Percentiles rank a stretch among this genome's conserved stretches.
Evolutionary conservation across 2,113 vertebrate species (phyloP).

Genomic region (Odocoileus virginianus): DNA sequence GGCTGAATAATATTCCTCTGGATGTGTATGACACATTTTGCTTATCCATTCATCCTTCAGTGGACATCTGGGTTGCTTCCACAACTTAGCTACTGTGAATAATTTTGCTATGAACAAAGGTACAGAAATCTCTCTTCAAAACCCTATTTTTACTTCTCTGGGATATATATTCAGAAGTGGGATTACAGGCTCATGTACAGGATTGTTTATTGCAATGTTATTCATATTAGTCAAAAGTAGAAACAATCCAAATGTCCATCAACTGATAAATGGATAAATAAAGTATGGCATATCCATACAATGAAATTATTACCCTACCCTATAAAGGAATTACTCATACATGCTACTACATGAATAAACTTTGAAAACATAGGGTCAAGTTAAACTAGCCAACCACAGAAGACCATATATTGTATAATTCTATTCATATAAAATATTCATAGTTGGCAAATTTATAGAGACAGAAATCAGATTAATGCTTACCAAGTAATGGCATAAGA

Average conservation of each 20-base stretch:
- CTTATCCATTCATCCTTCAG: background rate
- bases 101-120: background rate
- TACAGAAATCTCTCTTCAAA: background rate
- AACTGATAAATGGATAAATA: background rate
- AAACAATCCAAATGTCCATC: background rate
- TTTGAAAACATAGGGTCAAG: background rate
- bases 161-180: background rate
- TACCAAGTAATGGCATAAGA: background rate
- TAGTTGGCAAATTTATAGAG: background rate
- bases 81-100: background rate
- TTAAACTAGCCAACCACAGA: background rate
- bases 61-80: too few species aligned
- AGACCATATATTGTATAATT: background rate
- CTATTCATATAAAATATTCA: background rate
- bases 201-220: background rate
- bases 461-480: background rate
- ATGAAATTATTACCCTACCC: background rate
- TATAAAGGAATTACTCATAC: background rate
- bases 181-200: background rate
- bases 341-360: background rate
- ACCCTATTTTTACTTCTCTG: background rate
- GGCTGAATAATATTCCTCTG: background rate
- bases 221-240: background rate
- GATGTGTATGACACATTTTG: background rate
- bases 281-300: background rate